phyloP scores from a whole-genome alignment of 2,888 invertebrate species.

The Darwinula stevensoni region DNA sequence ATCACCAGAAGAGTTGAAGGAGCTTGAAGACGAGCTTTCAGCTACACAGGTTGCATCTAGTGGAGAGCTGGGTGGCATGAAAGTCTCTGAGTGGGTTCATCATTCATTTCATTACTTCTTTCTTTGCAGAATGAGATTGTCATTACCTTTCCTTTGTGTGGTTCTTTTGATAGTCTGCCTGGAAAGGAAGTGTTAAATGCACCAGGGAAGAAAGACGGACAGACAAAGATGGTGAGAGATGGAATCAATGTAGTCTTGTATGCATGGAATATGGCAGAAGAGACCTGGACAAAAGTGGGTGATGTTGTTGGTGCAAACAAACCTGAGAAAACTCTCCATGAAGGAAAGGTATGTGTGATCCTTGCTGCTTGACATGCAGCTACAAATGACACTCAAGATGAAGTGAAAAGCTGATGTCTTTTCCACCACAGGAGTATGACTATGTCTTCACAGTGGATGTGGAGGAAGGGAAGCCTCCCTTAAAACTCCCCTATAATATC shows the following conservation, averaged over 20 bases:
- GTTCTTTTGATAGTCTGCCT: constrained; percentile 29
- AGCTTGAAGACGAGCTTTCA: constrained; percentile 40
- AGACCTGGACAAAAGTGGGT: constrained; percentile 55
- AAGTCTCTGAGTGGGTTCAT: too few species aligned
- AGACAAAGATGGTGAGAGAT: constrained; percentile 50
- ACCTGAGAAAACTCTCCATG: constrained; percentile 36
- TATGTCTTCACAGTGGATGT: constrained; percentile 88
- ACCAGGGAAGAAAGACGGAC: constrained; percentile 30
- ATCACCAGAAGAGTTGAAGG: constrained; percentile 25
- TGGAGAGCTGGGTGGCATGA: too few species aligned
- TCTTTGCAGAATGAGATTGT: too few species aligned
- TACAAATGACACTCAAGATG: too few species aligned
- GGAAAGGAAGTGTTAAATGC: constrained; percentile 30
- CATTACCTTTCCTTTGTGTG: constrained; percentile 7
- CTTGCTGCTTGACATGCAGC: too few species aligned
- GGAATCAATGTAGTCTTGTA: constrained; percentile 44
- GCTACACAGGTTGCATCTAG: too few species aligned
- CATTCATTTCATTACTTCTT: too few species aligned
- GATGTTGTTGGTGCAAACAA: constrained; percentile 41
- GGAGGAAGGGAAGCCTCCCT: constrained; percentile 54
- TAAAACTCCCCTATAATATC: constrained; percentile 69
- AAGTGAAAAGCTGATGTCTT: too few species aligned
- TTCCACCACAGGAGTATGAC: constrained; percentile 63
- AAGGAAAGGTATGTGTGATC: constrained; percentile 35
- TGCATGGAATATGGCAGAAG: constrained; percentile 20